Evolutionary conservation across 1,140 invertebrate species (phyloP).

Genomic region (Pachypeltis micranthus): DNA sequence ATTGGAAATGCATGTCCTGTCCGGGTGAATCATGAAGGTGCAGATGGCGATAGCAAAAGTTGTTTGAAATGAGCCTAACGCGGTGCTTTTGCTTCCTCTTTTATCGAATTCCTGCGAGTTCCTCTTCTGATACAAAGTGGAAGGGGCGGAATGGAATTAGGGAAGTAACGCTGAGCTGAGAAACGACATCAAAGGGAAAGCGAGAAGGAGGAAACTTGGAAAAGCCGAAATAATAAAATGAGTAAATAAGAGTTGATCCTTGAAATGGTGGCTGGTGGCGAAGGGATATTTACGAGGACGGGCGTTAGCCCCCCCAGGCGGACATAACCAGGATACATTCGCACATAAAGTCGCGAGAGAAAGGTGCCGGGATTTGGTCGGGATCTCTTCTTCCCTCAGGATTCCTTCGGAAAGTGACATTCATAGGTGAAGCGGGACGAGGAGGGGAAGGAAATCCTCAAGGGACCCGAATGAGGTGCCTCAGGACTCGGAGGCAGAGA

Average conservation of each 20-base stretch:
- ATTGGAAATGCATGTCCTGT: too few relatives aligned
- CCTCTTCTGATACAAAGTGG: too few relatives aligned
- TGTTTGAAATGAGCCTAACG: too few relatives aligned
- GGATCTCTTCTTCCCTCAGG: not conserved
- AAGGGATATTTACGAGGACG: not conserved
- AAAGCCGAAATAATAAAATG: slow-evolving; percentile 1
- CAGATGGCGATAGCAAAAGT: too few relatives aligned
- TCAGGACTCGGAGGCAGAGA: not conserved
- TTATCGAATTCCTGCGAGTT: too few relatives aligned
- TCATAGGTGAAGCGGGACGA: not conserved
- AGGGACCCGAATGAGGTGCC: not conserved
- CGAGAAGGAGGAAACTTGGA: not conserved
- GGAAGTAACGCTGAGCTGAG: too few relatives aligned
- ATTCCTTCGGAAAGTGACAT: not conserved
- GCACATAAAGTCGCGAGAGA: not conserved
- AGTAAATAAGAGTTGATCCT: slow-evolving; percentile 10
- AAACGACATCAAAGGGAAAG: not conserved
- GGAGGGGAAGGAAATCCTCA: not conserved
- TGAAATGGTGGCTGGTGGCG: not conserved
- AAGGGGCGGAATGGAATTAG: too few relatives aligned
- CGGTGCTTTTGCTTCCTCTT: too few relatives aligned
- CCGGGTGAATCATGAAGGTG: too few relatives aligned
- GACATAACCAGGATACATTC: slow-evolving; percentile 8
- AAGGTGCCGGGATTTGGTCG: not conserved
- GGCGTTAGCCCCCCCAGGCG: not conserved